Percentiles rank a stretch among this genome's conserved stretches.
These are phyloP conservation scores for Zele albiditarsus DNA, from an alignment of 2,888 invertebrate genomes.

Conservation along the genomic window DNA sequence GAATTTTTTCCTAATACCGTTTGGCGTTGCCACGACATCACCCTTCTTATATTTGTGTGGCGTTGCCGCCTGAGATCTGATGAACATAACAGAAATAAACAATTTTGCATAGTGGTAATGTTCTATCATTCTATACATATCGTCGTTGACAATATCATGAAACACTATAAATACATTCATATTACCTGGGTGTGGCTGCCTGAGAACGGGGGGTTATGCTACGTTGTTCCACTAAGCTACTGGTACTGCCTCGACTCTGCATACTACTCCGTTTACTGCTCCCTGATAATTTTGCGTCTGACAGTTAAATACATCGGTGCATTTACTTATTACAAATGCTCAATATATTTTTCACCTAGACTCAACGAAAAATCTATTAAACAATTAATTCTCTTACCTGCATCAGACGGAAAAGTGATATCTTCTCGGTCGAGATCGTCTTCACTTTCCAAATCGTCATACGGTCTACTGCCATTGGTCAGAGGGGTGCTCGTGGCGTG, in stretches of 20 bases:
- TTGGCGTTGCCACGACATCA: slow-evolving; percentile 94
- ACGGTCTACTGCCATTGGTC: slow-evolving; percentile 80
- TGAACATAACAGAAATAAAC: slow-evolving; percentile 32
- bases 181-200: slow-evolving; percentile 90
- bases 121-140: not conserved
- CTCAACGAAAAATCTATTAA: not conserved
- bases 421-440: slow-evolving; percentile 91
- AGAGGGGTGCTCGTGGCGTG: slow-evolving; percentile 74
- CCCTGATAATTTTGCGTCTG: slow-evolving; percentile 82
- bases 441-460: slow-evolving; percentile 90
- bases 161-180: not conserved
- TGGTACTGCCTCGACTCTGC: slow-evolving; percentile 93
- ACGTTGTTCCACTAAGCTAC: slow-evolving; percentile 86
- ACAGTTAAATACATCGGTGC: slow-evolving; percentile 59
- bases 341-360: not conserved
- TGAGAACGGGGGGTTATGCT: slow-evolving; percentile 92
- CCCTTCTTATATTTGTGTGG: slow-evolving; percentile 98
- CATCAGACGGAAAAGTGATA: slow-evolving; percentile 86
- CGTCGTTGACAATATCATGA: not conserved
- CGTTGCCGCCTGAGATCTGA: slow-evolving; percentile 90
- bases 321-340: slow-evolving; percentile 27
- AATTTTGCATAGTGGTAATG: slow-evolving; percentile 24
- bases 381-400: slow-evolving; percentile 74
- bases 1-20: slow-evolving; percentile 98
- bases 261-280: slow-evolving; percentile 93